phyloP scores from a whole-genome alignment of 2,888 invertebrate species.

The Congeria kusceri region DNA sequence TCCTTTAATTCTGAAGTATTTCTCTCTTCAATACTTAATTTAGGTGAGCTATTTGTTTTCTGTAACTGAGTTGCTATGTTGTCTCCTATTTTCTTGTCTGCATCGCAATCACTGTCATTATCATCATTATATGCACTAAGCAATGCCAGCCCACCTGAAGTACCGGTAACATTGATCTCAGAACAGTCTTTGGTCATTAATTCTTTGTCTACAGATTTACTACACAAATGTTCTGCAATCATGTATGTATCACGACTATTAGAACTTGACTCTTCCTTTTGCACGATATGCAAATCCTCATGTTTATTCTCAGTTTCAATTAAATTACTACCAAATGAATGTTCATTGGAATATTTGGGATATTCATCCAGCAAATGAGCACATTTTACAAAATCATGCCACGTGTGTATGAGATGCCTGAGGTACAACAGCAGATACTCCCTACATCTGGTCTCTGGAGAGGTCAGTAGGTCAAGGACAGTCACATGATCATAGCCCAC shows the following conservation, averaged over 20 bases:
- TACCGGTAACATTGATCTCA: background rate
- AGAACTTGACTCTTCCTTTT: too few species aligned
- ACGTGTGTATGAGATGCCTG: constrained; percentile 65
- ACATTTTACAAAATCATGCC: constrained; percentile 63
- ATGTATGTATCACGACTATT: too few species aligned
- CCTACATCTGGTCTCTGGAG: constrained; percentile 81
- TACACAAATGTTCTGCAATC: background rate
- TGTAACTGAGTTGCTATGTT: background rate
- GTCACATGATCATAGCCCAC: constrained; percentile 72
- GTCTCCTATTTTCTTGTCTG: constrained; percentile 17
- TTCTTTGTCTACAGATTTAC: too few species aligned
- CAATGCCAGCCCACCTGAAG: too few species aligned
- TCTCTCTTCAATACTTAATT: too few species aligned
- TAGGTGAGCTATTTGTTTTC: too few species aligned
- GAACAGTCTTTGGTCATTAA: background rate
- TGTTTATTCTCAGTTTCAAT: constrained; percentile 8
- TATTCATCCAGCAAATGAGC: constrained; percentile 5
- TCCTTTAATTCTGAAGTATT: too few species aligned
- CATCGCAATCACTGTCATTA: constrained; percentile 21
- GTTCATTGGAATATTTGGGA: too few species aligned
- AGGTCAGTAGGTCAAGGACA: constrained; percentile 76
- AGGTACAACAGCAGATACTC: constrained; percentile 72
- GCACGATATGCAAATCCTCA: too few species aligned
- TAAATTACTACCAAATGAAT: background rate
- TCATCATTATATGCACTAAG: background rate